Conservation (phyloP, 2,797 vertebrate species). For the Eleutherodactylus coqui region DNA sequence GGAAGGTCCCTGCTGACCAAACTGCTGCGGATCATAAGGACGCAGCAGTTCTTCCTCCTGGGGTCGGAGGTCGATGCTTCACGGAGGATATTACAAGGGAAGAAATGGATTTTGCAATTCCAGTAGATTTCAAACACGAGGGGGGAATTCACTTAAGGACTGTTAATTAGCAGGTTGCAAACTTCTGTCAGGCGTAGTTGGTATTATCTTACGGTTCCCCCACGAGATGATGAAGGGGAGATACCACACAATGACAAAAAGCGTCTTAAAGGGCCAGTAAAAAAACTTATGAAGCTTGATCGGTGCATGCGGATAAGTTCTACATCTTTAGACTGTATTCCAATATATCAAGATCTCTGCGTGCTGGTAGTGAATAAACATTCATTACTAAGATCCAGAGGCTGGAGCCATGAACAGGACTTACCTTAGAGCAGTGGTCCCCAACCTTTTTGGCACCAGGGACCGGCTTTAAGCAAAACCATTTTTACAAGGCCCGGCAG, state of each 20-base stretch:
- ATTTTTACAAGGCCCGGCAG: no score
- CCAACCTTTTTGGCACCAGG: no score
- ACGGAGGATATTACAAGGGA: not conserved
- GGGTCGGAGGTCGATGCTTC: slow-evolving; percentile 43
- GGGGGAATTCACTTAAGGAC: not conserved
- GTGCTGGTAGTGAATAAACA: no score
- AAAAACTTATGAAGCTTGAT: no score
- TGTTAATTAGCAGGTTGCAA: not conserved
- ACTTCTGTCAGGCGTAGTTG: not conserved
- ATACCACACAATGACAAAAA: not conserved
- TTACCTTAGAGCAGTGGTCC: no score
- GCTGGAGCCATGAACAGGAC: no score
- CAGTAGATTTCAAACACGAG: not conserved
- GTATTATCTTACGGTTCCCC: not conserved
- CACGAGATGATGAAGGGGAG: not conserved
- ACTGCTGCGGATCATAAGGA: slow-evolving; percentile 38
- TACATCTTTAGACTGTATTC: no score
- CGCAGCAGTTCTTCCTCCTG: slow-evolving; percentile 17
- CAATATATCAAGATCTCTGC: no score
- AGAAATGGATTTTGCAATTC: not conserved
- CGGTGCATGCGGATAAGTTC: no score
- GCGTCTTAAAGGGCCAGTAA: no score
- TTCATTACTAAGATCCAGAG: no score
- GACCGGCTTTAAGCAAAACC: no score
- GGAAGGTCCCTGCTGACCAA: not conserved